phyloP scores from a whole-genome alignment of 2,888 invertebrate genomes.

The Andrena bucephala region DNA sequence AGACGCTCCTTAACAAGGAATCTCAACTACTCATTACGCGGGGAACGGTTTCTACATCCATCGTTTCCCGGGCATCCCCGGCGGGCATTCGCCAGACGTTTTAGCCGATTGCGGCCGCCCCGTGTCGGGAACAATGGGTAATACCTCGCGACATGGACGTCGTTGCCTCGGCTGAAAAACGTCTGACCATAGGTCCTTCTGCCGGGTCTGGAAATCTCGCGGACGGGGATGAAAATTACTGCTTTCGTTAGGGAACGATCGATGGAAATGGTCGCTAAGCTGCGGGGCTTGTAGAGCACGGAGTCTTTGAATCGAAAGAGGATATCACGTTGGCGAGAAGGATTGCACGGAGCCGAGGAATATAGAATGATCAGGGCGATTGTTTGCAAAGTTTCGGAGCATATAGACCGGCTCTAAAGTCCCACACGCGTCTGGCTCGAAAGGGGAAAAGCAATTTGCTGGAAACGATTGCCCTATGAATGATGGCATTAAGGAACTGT shows the following conservation, averaged over 20 bases:
- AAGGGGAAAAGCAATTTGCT: background rate
- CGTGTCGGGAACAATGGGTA: constrained; percentile 60
- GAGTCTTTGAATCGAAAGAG: no score
- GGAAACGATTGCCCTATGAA: no score
- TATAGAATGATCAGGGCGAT: no score
- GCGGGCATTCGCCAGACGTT: constrained; percentile 66
- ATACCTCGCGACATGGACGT: constrained; percentile 36
- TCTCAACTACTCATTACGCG: constrained; percentile 75
- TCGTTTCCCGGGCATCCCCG: constrained; percentile 54
- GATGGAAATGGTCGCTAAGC: no score
- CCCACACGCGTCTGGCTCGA: background rate
- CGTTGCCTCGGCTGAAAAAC: background rate
- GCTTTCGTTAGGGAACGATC: no score
- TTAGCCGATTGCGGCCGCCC: constrained; percentile 60
- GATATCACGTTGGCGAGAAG: no score
- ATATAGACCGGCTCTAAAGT: background rate
- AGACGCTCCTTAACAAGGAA: constrained; percentile 74
- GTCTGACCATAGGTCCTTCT: background rate
- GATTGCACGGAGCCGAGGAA: no score
- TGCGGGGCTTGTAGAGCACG: no score
- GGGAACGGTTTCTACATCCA: constrained; percentile 66
- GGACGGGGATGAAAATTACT: background rate
- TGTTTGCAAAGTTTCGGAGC: no score
- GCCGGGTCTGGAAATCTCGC: background rate
- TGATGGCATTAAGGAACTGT: no score